Base-by-base conservation (phyloP, 2,113 vertebrate genomes). In the Siniperca knerii region DNA sequence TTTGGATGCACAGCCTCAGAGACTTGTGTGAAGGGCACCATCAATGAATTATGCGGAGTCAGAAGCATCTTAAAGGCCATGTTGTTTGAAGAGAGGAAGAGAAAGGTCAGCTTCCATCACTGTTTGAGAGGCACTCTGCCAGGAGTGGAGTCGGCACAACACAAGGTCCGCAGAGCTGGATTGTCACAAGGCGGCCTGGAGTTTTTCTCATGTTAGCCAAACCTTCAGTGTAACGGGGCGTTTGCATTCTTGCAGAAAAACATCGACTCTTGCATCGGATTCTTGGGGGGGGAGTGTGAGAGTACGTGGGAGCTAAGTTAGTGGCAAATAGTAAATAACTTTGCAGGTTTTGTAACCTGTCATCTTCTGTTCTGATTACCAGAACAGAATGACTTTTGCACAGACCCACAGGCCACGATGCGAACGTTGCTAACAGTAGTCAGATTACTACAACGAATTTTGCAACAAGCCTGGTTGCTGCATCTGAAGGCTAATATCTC, bases 91-190 rank as follows among this genome's bases (percentile, higher is more conserved):
- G 81, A 83, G 68, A 16, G 74, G 76, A 79, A 79, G 69, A 33
- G 69, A 89, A 92, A 92, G 92, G 92, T 93, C 92, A 90, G 84
- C 66, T 52, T 81, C 82, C 81, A 77, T 92, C 90, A 81, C 44
- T 23, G 80, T 87, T 75, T 55, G 65, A 87, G 77, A 85, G 82
- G 84, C 74, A 18, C 40, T 67, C 76, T 83, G 86, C 82, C 90
- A 85, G 57, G 66, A 70, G 62, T 20, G 50, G 60, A 84, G 81
- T 87, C 42, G 48, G 77, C 68, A 82, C 70, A 77, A 55, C 20
- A 6, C 25, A 52, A 0, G 6, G 40, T 68, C 77, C 11, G 21
- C 46, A 48, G 46, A 74, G 71, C 62, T 40, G 58, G 55, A 83
- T 66, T 69, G 72, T 81, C 65, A 79, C 16, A 0, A 9, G 67